Evolutionary conservation across 1,140 invertebrate genomes (phyloP), one percentile per base, ranked within the genome.

Genomic region (Forficula auricularia): DNA sequence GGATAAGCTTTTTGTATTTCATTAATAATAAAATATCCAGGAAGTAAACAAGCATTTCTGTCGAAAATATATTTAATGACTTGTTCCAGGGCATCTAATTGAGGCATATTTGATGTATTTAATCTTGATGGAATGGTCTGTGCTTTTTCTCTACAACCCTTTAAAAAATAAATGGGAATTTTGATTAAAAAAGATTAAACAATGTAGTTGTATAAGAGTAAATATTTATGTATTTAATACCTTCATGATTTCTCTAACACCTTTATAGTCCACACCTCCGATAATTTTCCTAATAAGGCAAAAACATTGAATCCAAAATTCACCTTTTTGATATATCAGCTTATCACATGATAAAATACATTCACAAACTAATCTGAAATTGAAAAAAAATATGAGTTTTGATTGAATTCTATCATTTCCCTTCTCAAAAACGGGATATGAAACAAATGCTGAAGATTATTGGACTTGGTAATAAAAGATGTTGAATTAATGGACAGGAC

Each of bases 1-100:
- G 82, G 77, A 62, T 81, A 86, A 20, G 77, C 73, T 64, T 95
- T 87, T 40, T 84, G 75, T 50, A 97, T 79, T 66, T 96, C 90
- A 63, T 90, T 94, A 0, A 92, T 80, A 47, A 95, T 84, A 49
- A 97, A 85, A 60, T 95, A 95, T 14, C 82, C 85, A 10, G 92
- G 92, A 33, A 96, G 62, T 8, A 97, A 63, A 55, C 87, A 91
- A 3, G 82, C 79, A 64, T 91, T 87, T 19, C 91, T 68, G 58
- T 96, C 85, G 64, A 96, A 86, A 51, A 96, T 92, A 50, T 83
- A 79, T 51, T 81, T 73, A 38, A 94, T 72, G 2, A 94, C 73
- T 56, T 75, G 73, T 53, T 82, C 71, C 12, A 90, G 60, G n/a
- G 76, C 79, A 54, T 78, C 75, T 22, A 88, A 63, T 61, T 88